Evolutionary conservation across 2,888 invertebrate species (phyloP), one percentile per base, ranked within the genome.

Genomic region (Actias luna): DNA sequence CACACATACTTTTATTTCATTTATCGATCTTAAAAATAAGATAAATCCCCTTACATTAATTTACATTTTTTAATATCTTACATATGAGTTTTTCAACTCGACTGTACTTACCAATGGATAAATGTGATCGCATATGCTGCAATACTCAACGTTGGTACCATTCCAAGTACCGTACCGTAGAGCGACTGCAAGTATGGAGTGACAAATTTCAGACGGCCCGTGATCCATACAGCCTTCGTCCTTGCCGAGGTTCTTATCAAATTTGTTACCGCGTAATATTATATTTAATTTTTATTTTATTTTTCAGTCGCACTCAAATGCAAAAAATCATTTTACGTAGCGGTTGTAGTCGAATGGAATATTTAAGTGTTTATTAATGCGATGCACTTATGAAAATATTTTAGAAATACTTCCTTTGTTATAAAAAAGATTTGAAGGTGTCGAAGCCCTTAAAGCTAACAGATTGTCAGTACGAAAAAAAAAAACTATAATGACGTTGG

Each of bases 101-200:
- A 64, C 70, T 64, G 71, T 74, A 74, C 73, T 52, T 67, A 61
- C 69, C 65, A 67, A 67, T 74, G 66, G 71, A 70, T 67, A 68
- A 73, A 72, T 70, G 72, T 71, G 72, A 76, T 73, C 25, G 12
- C 25, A 50, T 62, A 68, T 61, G 60, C 55, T 65, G 66, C 64
- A 63, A 68, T 63, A 61, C 65, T 63, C 66, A 52, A 69, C 66
- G 65, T 78, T 79, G 80, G 78, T 77, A 62, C 72, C 60, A 65
- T 70, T 76, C 81, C 81, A 79, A 77, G 73, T 71, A 75, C 74
- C 73, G 79, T 77, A 78, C 75, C 73, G 77, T 70, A 69, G 57
- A 65, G 63, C 39, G 67, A 59, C 62, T 66, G 58, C 60, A 63
- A 57, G 22, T 59, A 58, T 59, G 29, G 42, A 1, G n/a, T 27